A percentile compares a stretch with the other conserved stretches of the same genome.
Conservation (phyloP, 2,797 vertebrate genomes). For the Dendrocincla fuliginosa region DNA sequence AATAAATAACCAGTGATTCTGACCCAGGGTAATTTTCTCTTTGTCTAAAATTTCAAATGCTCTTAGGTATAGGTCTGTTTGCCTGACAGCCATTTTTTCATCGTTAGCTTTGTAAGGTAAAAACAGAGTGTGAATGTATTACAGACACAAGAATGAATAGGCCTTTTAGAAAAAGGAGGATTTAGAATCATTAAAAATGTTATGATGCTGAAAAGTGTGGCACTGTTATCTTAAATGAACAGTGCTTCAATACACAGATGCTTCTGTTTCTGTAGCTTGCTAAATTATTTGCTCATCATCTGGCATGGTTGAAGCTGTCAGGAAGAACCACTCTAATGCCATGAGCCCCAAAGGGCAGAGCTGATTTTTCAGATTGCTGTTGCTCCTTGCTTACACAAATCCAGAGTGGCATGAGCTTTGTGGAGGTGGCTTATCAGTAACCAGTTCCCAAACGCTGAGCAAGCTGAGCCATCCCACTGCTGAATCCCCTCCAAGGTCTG, state of each 20-base stretch:
- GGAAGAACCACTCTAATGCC: neutral
- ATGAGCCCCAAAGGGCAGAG: neutral
- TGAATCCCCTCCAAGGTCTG: rapidly evolving
- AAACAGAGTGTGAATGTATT: neutral
- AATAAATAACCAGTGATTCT: neutral
- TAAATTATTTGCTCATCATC: neutral
- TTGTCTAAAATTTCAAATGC: neutral
- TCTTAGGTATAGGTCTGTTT: neutral
- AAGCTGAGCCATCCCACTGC: neutral
- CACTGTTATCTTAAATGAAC: neutral
- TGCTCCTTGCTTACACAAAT: neutral
- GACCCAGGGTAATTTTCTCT: neutral
- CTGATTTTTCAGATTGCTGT: neutral
- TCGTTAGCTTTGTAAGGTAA: neutral
- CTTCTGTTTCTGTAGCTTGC: constrained; percentile 16
- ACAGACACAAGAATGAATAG: neutral
- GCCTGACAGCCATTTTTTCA: neutral
- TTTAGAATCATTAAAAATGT: neutral
- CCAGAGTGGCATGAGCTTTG: neutral
- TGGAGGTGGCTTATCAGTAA: neutral
- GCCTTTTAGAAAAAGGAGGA: neutral
- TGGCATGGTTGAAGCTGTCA: neutral
- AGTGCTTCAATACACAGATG: neutral
- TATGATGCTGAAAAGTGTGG: neutral
- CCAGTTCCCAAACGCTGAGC: neutral